A percentile compares a stretch with the other conserved stretches of the same genome.
Evolutionary conservation across 2,113 vertebrate species (phyloP).

Genomic region (Benitochromis conjunctus): DNA sequence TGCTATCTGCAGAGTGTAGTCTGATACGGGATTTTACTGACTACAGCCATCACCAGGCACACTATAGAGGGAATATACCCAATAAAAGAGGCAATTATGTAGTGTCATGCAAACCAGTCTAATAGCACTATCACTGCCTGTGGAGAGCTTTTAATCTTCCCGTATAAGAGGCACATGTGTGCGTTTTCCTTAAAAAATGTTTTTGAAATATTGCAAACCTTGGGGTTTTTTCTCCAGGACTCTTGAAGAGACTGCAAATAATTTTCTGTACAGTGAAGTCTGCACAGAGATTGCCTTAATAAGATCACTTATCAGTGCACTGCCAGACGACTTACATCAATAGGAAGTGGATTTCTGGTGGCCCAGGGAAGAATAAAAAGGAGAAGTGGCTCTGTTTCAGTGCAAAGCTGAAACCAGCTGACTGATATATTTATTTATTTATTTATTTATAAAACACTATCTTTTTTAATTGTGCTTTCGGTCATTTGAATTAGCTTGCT

Average conservation of each 20-base stretch:
- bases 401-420: neutral
- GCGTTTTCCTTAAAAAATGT: accelerated
- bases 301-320: neutral
- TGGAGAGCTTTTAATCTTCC: neutral
- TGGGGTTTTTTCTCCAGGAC: neutral
- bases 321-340: neutral
- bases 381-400: neutral
- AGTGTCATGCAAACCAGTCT: neutral
- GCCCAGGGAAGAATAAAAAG: neutral
- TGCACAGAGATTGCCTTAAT: neutral
- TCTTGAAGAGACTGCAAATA: neutral
- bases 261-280: neutral
- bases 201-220: neutral
- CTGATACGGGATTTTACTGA: neutral
- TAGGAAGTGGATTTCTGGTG: neutral
- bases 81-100: neutral
- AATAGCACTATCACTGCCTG: neutral
- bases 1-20: neutral
- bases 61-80: neutral
- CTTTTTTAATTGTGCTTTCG: neutral
- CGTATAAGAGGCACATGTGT: neutral
- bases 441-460: too few relatives aligned
- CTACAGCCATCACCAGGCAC: neutral
- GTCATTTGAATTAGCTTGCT: neutral
- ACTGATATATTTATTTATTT: too few relatives aligned